Base-by-base conservation (phyloP, 2,888 invertebrate genomes). In the Ectobius pallidus region DNA sequence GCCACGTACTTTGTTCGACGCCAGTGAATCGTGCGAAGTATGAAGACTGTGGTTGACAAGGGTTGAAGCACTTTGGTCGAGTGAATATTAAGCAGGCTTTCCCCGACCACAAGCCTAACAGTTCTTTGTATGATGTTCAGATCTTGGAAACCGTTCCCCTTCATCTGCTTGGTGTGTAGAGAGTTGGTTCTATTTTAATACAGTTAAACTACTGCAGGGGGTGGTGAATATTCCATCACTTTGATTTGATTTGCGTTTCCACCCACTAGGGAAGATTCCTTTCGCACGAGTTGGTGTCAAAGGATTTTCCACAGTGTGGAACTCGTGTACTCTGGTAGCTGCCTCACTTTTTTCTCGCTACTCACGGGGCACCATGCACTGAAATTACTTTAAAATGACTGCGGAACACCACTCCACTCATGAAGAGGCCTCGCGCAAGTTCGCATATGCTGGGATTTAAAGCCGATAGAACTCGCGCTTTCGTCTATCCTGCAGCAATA, bases 201-300 rank as follows among this genome's bases (percentile, higher is more conserved):
- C 25, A 46, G 65, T 46, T 65, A 65, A 65, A 65, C 65, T 46
- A 46, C 46, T 25, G 22, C 30, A 58, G 58, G 4, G 32, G 18
- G 2, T 18, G 52, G 18, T 58, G 63, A 67, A 71, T 71, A 71
- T 71, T 71, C 72, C 69, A 69, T 72, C 72, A 52, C 72, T 69
- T 62, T 72, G 72, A 72, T 72, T 72, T 72, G 72, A 72, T 72
- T 72, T 72, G 69, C 71, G 52, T 63, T 71, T 49, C 71, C 71
- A 49, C 65, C n/a, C 27, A 46, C 46, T 42, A 49, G 39, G 72
- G 42, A 69, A 69, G 72, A 69, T 72, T 62, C 63, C 72, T 68
- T 32, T 39, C 61, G 72, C 72, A 72, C 72, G 72, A 62, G 46
- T 69, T 32, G 44, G 69, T 49, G 62, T 72, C 72, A 72, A 72